Evolutionary conservation across 2,888 invertebrate genomes (phyloP).

Genomic region (Spicauda simplicius): DNA sequence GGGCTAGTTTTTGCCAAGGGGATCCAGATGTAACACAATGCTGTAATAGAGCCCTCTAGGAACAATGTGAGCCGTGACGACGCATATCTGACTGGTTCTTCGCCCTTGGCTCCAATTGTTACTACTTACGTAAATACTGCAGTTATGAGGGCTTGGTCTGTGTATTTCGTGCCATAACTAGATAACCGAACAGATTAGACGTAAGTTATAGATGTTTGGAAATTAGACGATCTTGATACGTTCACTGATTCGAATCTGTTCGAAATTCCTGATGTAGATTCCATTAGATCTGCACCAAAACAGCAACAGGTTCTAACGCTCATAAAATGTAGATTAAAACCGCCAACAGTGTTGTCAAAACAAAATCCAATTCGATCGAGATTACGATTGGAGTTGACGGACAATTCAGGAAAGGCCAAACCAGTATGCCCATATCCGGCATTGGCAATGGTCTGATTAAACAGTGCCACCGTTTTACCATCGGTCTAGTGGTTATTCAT

Average conservation of each 20-base stretch:
- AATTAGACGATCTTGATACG: background rate
- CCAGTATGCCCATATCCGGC: slow-evolving; percentile 29
- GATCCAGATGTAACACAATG: slow-evolving; percentile 36
- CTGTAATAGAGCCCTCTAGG: slow-evolving; percentile 35
- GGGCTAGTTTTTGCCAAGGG: slow-evolving; percentile 31
- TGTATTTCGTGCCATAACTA: background rate
- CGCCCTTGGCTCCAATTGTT: slow-evolving; percentile 41
- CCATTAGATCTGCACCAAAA: slow-evolving; percentile 8
- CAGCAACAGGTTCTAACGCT: slow-evolving; percentile 5
- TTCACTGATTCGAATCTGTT: background rate
- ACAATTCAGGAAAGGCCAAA: slow-evolving; percentile 30
- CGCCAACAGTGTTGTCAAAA: slow-evolving; percentile 30
- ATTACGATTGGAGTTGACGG: slow-evolving; percentile 29
- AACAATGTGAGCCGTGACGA: slow-evolving; percentile 40
- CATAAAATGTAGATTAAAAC: slow-evolving; percentile 12
- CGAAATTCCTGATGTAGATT: background rate
- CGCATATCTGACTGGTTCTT: slow-evolving; percentile 39
- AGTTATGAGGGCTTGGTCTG: slow-evolving; percentile 13
- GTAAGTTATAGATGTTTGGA: background rate
- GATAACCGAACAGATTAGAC: background rate
- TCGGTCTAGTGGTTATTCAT: slow-evolving; percentile 25
- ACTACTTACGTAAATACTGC: slow-evolving; percentile 12
- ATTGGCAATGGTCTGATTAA: slow-evolving; percentile 15
- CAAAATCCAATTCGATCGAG: slow-evolving; percentile 27
- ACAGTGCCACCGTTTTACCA: slow-evolving; percentile 21